Conservation (phyloP, 2,888 invertebrate species). For the Agonopterix subpropinquella region DNA sequence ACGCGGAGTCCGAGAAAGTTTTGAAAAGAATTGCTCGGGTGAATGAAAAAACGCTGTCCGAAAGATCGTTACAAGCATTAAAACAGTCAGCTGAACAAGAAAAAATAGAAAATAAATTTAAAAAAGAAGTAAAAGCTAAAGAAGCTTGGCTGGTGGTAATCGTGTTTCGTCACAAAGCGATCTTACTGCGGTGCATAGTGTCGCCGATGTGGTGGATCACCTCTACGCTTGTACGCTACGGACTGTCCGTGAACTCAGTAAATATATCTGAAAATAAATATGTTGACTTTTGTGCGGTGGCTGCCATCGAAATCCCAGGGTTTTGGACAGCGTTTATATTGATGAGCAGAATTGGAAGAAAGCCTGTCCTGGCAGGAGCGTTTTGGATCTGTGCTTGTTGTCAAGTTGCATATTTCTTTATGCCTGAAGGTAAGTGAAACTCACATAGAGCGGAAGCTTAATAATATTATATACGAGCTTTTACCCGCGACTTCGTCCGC, state of each 20-base stretch:
- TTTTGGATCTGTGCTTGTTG: slow-evolving; percentile 76
- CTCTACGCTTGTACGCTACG: slow-evolving; percentile 80
- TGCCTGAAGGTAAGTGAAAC: slow-evolving; percentile 54
- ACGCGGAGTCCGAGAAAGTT: slow-evolving; percentile 77
- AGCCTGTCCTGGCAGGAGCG: slow-evolving; percentile 71
- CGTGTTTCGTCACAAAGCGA: slow-evolving; percentile 40
- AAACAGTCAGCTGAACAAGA: slow-evolving; percentile 25
- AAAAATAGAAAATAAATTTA: slow-evolving; percentile 20
- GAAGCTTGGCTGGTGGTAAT: slow-evolving; percentile 48
- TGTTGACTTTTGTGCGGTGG: slow-evolving; percentile 77
- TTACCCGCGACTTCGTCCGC: too few species aligned
- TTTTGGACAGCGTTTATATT: slow-evolving; percentile 75
- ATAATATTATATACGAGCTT: too few species aligned
- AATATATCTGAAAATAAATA: slow-evolving; percentile 79
- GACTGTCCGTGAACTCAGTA: slow-evolving; percentile 79
- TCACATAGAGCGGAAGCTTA: background rate
- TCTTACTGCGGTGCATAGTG: slow-evolving; percentile 36
- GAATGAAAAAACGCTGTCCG: slow-evolving; percentile 61
- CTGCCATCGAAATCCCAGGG: slow-evolving; percentile 80
- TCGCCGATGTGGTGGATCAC: slow-evolving; percentile 79
- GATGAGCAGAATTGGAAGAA: slow-evolving; percentile 75
- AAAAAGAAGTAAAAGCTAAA: slow-evolving; percentile 45
- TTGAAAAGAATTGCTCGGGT: slow-evolving; percentile 77
- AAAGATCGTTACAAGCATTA: slow-evolving; percentile 36
- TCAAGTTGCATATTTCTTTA: slow-evolving; percentile 73